Conservation (phyloP, 2,888 invertebrate species). For the Cenopis cana region DNA sequence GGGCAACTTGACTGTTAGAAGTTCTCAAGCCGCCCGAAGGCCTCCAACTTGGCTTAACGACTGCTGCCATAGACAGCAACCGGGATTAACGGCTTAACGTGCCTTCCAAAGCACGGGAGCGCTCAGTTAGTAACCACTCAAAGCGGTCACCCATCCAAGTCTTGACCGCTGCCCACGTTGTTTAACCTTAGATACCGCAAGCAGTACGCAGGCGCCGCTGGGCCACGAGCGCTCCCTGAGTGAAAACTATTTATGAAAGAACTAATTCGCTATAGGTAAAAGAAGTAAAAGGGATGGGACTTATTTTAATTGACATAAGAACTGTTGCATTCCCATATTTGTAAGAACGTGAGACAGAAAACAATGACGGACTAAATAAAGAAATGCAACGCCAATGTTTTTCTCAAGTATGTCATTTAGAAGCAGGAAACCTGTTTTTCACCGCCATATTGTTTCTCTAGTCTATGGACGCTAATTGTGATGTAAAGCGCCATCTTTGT, state of each 20-base stretch:
- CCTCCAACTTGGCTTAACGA: too few relatives aligned
- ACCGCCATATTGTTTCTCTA: slow-evolving; percentile 74
- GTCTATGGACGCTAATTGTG: slow-evolving; percentile 76
- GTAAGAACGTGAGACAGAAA: slow-evolving; percentile 13
- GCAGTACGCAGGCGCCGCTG: too few relatives aligned
- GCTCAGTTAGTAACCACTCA: too few relatives aligned
- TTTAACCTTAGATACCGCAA: too few relatives aligned
- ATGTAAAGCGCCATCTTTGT: slow-evolving; percentile 81
- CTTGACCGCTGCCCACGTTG: too few relatives aligned
- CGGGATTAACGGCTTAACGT: too few relatives aligned
- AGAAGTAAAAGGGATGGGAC: background rate
- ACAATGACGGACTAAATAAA: slow-evolving; percentile 19
- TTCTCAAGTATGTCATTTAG: slow-evolving; percentile 62
- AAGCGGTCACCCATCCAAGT: too few relatives aligned
- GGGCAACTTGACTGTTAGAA: too few relatives aligned
- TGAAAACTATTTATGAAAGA: background rate
- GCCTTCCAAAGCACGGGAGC: too few relatives aligned
- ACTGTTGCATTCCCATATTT: background rate
- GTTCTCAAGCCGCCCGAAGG: too few relatives aligned
- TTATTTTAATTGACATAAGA: background rate
- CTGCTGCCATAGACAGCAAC: too few relatives aligned
- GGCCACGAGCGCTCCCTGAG: too few relatives aligned
- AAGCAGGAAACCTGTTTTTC: slow-evolving; percentile 79
- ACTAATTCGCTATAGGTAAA: background rate
- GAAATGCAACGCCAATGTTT: slow-evolving; percentile 35